A percentile compares a stretch with the other conserved stretches of the same genome.
Conservation (phyloP, 2,797 vertebrate genomes). For the Phoeniculus purpureus region DNA sequence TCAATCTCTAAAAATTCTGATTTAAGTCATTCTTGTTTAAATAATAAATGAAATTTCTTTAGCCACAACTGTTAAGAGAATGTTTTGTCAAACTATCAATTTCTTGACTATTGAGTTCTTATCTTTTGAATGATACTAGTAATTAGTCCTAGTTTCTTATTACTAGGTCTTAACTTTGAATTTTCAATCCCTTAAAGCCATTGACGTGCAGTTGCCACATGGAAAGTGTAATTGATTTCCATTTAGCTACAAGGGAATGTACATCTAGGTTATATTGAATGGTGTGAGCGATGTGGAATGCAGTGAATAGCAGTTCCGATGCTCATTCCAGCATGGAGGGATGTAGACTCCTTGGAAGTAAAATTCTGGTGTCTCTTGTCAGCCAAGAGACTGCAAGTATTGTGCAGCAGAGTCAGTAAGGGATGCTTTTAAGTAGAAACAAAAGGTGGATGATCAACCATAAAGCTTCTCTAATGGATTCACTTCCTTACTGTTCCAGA, state of each 20-base stretch:
- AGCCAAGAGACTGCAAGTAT: background rate
- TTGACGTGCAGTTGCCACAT: background rate
- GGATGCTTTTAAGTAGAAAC: background rate
- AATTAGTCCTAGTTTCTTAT: no score
- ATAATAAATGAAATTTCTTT: background rate
- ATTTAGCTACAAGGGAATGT: conserved; percentile 23
- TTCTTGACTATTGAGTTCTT: background rate
- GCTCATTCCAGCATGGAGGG: background rate
- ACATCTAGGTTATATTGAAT: background rate
- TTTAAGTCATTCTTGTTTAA: background rate
- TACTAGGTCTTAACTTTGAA: background rate
- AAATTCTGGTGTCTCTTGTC: background rate
- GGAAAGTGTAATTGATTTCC: conserved; percentile 38
- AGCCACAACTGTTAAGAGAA: background rate
- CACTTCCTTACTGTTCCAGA: background rate
- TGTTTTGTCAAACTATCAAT: background rate
- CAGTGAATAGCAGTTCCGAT: background rate
- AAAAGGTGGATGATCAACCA: background rate
- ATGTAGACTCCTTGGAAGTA: background rate
- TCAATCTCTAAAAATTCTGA: background rate
- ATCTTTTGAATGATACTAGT: background rate
- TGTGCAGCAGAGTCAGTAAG: background rate
- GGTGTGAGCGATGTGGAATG: background rate
- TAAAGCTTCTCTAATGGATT: conserved; percentile 7
- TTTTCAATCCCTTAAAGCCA: conserved; percentile 20